phyloP scores from a whole-genome alignment of 1,140 invertebrate genomes.

The Ostrea edulis region DNA sequence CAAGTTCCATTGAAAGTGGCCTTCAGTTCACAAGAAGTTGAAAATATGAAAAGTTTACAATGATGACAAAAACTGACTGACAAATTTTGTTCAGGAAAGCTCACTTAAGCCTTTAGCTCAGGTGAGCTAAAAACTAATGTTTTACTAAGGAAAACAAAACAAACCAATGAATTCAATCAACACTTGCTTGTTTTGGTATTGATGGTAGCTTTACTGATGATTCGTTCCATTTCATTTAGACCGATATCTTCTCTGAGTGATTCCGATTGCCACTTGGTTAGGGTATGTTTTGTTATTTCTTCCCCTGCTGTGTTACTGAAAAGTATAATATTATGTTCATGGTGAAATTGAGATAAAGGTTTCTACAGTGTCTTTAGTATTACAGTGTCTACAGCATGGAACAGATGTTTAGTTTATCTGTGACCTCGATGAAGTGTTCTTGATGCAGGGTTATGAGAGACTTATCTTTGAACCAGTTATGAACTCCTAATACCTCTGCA shows the following conservation, averaged over 20 bases:
- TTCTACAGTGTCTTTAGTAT: too few species aligned
- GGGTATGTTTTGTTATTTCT: conserved; percentile 57
- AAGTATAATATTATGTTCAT: background rate
- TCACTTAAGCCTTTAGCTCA: background rate
- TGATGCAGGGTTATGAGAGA: too few species aligned
- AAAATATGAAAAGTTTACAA: too few species aligned
- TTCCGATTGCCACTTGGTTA: conserved; percentile 58
- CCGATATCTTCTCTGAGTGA: conserved; percentile 59
- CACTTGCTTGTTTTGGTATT: conserved; percentile 60
- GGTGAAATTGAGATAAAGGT: too few species aligned
- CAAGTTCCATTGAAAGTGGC: too few species aligned
- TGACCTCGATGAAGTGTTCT: too few species aligned
- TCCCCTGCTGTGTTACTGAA: conserved; percentile 66
- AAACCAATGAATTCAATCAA: background rate
- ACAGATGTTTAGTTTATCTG: too few species aligned
- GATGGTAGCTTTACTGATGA: conserved; percentile 58
- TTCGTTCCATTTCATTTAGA: conserved; percentile 63
- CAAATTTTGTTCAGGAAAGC: background rate
- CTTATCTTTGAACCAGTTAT: too few species aligned
- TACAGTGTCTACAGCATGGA: too few species aligned
- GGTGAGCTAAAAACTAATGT: background rate
- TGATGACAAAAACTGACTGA: too few species aligned
- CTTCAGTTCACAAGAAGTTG: too few species aligned
- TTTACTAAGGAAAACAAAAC: background rate
- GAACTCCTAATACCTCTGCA: too few species aligned